Conservation (phyloP, 2,888 invertebrate genomes). For the Pollenia angustigena region DNA sequence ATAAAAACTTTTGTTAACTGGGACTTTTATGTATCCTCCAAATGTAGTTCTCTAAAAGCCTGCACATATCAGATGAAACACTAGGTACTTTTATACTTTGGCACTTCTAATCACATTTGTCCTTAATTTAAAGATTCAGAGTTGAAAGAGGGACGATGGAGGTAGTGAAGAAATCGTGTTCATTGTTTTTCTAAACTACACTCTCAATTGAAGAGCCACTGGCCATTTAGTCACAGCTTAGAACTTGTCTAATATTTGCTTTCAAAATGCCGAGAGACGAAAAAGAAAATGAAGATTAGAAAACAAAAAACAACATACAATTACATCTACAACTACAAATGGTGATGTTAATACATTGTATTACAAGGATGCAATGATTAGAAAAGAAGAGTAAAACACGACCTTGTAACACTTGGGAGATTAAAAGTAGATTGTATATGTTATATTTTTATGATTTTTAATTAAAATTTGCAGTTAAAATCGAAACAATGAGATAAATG, state of each 20-base stretch:
- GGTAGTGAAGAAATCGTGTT: background rate
- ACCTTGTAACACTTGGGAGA: conserved; percentile 56
- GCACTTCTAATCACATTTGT: background rate
- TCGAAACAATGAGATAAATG: background rate
- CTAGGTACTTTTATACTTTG: background rate
- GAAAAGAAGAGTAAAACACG: conserved; percentile 15
- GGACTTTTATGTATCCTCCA: too few species aligned
- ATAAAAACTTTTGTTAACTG: too few species aligned
- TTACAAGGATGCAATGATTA: conserved; percentile 1
- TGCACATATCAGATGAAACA: background rate
- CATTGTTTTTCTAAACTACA: conserved; percentile 30
- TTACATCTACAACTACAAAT: background rate
- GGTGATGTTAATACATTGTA: background rate
- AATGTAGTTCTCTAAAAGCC: background rate
- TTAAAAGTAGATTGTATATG: background rate
- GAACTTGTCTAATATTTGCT: conserved; percentile 60
- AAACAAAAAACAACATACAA: conserved; percentile 1
- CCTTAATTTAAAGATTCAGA: too few species aligned
- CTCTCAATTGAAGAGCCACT: conserved; percentile 38
- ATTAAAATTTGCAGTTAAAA: conserved; percentile 12
- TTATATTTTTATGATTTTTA: background rate
- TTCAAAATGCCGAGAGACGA: conserved; percentile 20
- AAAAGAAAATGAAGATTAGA: conserved; percentile 10
- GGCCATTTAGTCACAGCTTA: conserved; percentile 52
- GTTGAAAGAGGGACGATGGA: background rate